These are phyloP conservation scores for Nannospalax galili DNA, from an alignment of 2,113 vertebrate species.

Conservation along the genomic window DNA sequence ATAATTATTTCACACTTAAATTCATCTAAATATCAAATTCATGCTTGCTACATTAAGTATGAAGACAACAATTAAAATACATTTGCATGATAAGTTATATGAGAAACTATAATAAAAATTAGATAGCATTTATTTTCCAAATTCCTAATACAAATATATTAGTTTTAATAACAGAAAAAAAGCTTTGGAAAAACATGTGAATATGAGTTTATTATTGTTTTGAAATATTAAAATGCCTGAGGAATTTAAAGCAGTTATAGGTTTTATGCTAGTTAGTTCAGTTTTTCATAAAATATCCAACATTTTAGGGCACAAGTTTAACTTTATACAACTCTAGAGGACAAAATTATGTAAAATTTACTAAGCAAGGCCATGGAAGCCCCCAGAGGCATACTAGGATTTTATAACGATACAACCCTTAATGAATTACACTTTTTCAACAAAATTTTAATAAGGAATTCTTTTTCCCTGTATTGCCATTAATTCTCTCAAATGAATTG, in stretches of 20 bases:
- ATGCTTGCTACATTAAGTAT: slow-evolving; percentile 39
- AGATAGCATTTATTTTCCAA: background rate
- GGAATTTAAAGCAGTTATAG: slow-evolving; percentile 58
- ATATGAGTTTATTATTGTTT: background rate
- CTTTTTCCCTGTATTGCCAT: slow-evolving; percentile 81
- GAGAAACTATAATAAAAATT: slow-evolving; percentile 58
- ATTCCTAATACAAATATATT: slow-evolving; percentile 30
- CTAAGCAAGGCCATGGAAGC: slow-evolving; percentile 78
- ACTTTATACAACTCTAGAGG: slow-evolving; percentile 82
- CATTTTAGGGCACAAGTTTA: slow-evolving; percentile 77
- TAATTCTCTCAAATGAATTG: slow-evolving; percentile 83
- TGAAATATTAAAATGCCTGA: slow-evolving; percentile 43
- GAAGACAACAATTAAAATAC: background rate
- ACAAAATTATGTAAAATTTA: slow-evolving; percentile 84
- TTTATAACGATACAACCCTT: slow-evolving; percentile 86
- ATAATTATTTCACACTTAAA: slow-evolving; percentile 26
- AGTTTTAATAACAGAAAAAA: slow-evolving; percentile 27
- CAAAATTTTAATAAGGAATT: slow-evolving; percentile 85
- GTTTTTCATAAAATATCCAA: slow-evolving; percentile 79
- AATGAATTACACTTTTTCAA: slow-evolving; percentile 86
- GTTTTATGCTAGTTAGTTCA: slow-evolving; percentile 75
- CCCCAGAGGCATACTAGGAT: slow-evolving; percentile 82
- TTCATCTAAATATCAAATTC: slow-evolving; percentile 45
- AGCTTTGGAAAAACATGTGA: background rate
- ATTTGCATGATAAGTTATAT: background rate